Base-by-base conservation (phyloP, 2,113 vertebrate genomes). In the Haemorhous mexicanus region DNA sequence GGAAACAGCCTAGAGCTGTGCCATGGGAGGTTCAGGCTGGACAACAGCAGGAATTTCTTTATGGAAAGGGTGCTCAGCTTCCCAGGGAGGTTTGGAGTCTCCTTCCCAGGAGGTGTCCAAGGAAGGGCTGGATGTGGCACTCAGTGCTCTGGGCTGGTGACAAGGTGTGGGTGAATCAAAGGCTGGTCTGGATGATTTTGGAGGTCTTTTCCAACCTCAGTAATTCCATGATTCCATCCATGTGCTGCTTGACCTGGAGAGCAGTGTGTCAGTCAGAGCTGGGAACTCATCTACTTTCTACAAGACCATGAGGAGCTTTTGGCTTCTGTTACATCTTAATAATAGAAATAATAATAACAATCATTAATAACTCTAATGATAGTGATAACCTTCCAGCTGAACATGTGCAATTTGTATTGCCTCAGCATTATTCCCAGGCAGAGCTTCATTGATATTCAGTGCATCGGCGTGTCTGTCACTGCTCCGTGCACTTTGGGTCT, bases 391-490 rank as follows among this genome's bases (percentile, higher is more conserved):
- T 95, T 95, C 97, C 87, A 91, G 95, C 88, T 92, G 95, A 96
- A 95, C 95, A 93, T 86, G 82, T 96, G 96, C 76, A 55, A 92
- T 96, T 94, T 96, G 94, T 95, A 93, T 94, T 82, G 94, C 96
- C 96, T 96, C 96, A 96, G 92, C 96, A 85, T 74, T 93, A 90
- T 92, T 97, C 87, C 82, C 90, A 68, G 96, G 96, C 96, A 96
- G 93, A 87, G 92, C 96, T 84, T 97, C 97, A 97, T 98, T 97
- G 96, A 95, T 97, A 97, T 97, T 96, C 97, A 44, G 87, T 12
- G 83, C 87, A 87, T 85, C 7, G 39, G 93, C 16, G 35, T 87
- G 97, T 97, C 97, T 98, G 97, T 97, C 97, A 87, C 97, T 93
- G 96, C 97, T 97, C 96, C 41, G 10, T 96, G 95, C 95, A 92